Conservation (phyloP, 1,140 invertebrate genomes). For the Ips nitidus region DNA sequence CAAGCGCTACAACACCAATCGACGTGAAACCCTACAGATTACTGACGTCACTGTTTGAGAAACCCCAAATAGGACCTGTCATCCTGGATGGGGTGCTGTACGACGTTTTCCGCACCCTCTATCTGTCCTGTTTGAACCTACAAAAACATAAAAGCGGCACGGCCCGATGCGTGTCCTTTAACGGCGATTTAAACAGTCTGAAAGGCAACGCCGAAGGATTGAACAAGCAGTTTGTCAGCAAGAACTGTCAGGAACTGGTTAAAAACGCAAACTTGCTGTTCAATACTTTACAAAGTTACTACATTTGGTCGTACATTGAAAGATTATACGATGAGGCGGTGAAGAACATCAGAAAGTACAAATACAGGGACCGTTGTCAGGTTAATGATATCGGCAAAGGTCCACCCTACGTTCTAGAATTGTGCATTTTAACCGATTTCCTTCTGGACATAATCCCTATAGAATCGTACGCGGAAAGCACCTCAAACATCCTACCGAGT, state of each 20-base stretch:
- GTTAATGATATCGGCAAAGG: slow-evolving; percentile 61
- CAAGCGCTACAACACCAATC: slow-evolving; percentile 60
- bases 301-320: slow-evolving; percentile 84
- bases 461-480: slow-evolving; percentile 78
- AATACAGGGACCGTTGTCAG: slow-evolving; percentile 49
- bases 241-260: slow-evolving; percentile 61
- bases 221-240: slow-evolving; percentile 46
- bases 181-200: slow-evolving; percentile 49
- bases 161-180: slow-evolving; percentile 49
- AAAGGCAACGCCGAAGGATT: slow-evolving; percentile 45
- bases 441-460: slow-evolving; percentile 77
- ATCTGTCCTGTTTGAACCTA: slow-evolving; percentile 49
- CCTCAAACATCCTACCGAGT: slow-evolving; percentile 76
- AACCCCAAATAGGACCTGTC: slow-evolving; percentile 82
- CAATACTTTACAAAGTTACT: slow-evolving; percentile 80
- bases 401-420: slow-evolving; percentile 62
- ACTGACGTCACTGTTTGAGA: slow-evolving; percentile 84
- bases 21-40: slow-evolving; percentile 83
- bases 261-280: slow-evolving; percentile 88
- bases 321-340: slow-evolving; percentile 66
- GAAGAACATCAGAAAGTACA: slow-evolving; percentile 43
- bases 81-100: slow-evolving; percentile 85
- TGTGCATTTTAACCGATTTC: slow-evolving; percentile 75
- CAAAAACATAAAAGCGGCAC: slow-evolving; percentile 46
- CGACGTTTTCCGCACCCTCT: slow-evolving; percentile 75